These are phyloP conservation scores for Connochaetes taurinus DNA, from an alignment of 2,113 vertebrate species.

Conservation along the genomic window DNA sequence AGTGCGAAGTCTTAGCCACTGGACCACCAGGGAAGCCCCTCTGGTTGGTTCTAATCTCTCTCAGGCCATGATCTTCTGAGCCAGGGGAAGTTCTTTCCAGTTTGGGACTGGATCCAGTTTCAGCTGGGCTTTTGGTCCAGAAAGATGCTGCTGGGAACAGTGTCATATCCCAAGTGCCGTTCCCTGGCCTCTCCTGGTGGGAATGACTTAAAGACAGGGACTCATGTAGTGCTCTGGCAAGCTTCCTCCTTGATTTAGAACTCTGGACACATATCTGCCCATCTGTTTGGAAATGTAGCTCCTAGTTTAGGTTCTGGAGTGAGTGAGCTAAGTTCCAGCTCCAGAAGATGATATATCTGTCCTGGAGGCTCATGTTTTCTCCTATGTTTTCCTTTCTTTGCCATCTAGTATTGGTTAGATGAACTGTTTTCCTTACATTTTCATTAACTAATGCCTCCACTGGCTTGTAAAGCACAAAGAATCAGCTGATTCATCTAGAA, in stretches of 20 bases:
- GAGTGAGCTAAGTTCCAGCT: not conserved
- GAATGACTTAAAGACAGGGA: not conserved
- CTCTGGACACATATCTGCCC: not conserved
- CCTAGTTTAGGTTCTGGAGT: not conserved
- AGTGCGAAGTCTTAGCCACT: not conserved
- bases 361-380: not conserved
- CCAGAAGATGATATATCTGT: not conserved
- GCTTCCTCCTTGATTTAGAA: not conserved
- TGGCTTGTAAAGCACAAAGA: slow-evolving; percentile 34
- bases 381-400: slow-evolving; percentile 39
- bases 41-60: not conserved
- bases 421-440: slow-evolving; percentile 31
- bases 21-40: not conserved
- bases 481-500: slow-evolving; percentile 69
- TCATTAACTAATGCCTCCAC: slow-evolving; percentile 2
- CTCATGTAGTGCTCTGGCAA: not conserved
- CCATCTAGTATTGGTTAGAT: not conserved
- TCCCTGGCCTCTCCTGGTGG: not conserved
- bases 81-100: not conserved
- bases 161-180: not conserved
- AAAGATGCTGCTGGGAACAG: not conserved
- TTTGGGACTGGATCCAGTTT: slow-evolving; percentile 1
- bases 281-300: not conserved
- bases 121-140: not conserved
- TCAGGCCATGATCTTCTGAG: not conserved